Conservation (phyloP, 2,113 vertebrate genomes). For the Cyanocitta stelleri region DNA sequence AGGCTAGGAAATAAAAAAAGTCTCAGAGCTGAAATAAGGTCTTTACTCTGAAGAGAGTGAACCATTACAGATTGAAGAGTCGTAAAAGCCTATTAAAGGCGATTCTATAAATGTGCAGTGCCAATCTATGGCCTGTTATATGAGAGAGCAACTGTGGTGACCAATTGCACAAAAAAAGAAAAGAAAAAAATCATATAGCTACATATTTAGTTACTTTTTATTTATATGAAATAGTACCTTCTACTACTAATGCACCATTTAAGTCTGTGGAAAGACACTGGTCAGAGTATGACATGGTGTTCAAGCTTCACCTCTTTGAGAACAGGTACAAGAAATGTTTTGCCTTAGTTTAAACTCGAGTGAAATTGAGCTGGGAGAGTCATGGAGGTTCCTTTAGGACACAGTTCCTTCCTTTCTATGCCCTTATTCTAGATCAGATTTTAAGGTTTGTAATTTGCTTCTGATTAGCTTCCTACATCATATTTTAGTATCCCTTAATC, state of each 20-base stretch:
- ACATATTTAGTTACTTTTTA: not conserved
- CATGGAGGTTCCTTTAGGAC: not conserved
- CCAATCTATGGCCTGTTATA: not conserved
- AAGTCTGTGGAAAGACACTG: not conserved
- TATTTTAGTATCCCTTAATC: not conserved
- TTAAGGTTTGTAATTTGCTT: not conserved
- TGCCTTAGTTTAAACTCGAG: not conserved
- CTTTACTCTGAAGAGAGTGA: not conserved
- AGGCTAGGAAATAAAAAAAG: not conserved
- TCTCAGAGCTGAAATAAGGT: not conserved
- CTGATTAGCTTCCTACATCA: not conserved
- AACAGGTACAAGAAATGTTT: not conserved
- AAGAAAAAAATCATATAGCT: not conserved
- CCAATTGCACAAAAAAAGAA: not conserved
- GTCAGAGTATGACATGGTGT: not conserved
- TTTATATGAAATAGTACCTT: not conserved
- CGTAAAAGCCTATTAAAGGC: not conserved
- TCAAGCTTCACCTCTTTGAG: not conserved
- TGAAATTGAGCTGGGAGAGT: not conserved
- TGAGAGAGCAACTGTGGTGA: rapidly evolving
- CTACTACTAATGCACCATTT: not conserved
- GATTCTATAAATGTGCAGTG: not conserved
- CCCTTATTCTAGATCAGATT: not conserved
- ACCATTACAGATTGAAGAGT: not conserved
- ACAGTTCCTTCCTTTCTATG: not conserved